These are phyloP conservation scores for Gallirallus australis DNA, from an alignment of 2,797 vertebrate species.

Conservation along the genomic window DNA sequence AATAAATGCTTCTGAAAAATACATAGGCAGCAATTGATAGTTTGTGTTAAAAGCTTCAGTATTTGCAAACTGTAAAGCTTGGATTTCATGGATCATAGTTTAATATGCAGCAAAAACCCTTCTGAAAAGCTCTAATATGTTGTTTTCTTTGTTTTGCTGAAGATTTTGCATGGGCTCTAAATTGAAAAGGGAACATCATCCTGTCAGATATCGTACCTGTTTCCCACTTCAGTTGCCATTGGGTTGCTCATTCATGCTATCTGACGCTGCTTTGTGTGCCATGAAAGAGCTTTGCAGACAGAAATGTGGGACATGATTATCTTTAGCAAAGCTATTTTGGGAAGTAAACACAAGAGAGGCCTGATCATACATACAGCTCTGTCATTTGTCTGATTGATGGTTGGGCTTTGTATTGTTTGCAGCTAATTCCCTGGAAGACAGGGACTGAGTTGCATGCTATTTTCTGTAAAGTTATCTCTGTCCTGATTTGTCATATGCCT, in stretches of 20 bases:
- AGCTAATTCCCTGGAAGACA: slow-evolving; percentile 26
- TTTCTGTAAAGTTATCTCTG: neutral
- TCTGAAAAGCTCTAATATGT: neutral
- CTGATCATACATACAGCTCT: neutral
- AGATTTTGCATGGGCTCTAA: neutral
- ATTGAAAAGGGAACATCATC: neutral
- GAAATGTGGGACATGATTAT: neutral
- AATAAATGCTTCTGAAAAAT: slow-evolving; percentile 17
- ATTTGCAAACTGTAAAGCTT: neutral
- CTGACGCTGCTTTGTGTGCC: neutral
- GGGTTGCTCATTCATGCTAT: neutral
- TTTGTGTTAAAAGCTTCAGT: neutral
- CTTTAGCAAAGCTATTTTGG: slow-evolving; percentile 38
- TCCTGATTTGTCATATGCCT: neutral
- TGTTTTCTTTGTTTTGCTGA: slow-evolving; percentile 23
- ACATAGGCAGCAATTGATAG: neutral
- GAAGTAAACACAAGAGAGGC: neutral
- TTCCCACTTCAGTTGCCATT: neutral
- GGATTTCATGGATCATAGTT: slow-evolving; percentile 11
- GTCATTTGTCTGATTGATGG: slow-evolving; percentile 17
- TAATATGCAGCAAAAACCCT: neutral
- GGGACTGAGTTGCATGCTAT: neutral
- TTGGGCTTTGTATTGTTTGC: neutral
- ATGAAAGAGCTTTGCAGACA: neutral
- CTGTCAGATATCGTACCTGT: neutral